Conservation (phyloP, 2,797 vertebrate genomes). For the Coilia nasus region DNA sequence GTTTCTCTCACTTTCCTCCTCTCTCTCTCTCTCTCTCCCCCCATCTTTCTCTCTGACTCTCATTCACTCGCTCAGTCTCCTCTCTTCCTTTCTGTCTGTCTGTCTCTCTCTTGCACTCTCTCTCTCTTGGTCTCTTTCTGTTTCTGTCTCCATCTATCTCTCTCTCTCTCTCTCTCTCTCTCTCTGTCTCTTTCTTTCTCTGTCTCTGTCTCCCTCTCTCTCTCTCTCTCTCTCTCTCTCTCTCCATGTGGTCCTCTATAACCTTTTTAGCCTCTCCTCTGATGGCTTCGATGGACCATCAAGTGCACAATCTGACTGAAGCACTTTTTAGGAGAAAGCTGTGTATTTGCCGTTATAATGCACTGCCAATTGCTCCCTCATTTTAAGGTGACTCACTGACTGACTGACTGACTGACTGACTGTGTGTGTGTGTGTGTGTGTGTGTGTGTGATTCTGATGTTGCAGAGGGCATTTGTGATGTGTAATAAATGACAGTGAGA, state of each 20-base stretch:
- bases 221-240: conserved; percentile 25
- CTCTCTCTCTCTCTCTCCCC: too few species aligned
- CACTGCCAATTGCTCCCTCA: background rate
- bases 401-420: background rate
- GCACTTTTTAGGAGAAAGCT: conserved; percentile 33
- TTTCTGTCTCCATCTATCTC: conserved; percentile 18
- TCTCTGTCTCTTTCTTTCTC: background rate
- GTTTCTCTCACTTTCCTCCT: background rate
- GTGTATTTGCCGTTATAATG: conserved; percentile 31
- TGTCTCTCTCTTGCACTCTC: background rate
- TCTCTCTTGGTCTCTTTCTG: background rate
- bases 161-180: background rate
- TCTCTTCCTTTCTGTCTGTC: too few species aligned
- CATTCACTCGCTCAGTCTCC: too few species aligned
- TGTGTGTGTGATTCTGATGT: background rate
- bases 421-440: background rate
- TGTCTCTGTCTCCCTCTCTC: background rate
- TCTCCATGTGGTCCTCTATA: conserved; percentile 36
- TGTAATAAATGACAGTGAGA: background rate
- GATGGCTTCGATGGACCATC: conserved; percentile 43
- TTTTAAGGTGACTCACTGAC: background rate
- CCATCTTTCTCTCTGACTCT: background rate
- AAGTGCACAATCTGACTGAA: conserved; percentile 34
- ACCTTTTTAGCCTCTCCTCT: conserved; percentile 44
- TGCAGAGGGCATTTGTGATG: too few species aligned